Conservation (phyloP, 1,140 invertebrate species). For the Lepidostoma basale region DNA sequence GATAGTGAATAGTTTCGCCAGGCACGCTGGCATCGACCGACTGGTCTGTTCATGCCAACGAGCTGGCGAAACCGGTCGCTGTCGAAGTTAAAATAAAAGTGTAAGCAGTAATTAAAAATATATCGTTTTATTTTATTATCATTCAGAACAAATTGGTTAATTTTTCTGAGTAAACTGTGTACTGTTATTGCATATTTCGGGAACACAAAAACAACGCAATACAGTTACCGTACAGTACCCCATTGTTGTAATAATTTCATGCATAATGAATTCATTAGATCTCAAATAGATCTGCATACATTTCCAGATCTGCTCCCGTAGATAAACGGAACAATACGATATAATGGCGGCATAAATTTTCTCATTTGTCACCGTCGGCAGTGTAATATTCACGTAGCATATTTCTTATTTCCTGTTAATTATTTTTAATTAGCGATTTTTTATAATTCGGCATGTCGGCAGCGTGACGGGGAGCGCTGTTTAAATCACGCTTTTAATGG, state of each 20-base stretch:
- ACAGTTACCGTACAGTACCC: no score
- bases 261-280: slow-evolving; percentile 25
- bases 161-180: no score
- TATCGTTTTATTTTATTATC: no score
- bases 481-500: neutral
- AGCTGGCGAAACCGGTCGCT: no score
- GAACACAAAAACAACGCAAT: neutral
- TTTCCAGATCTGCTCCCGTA: slow-evolving; percentile 1
- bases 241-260: slow-evolving; percentile 25
- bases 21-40: no score
- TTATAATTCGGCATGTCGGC: slow-evolving; percentile 17
- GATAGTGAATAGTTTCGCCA: no score
- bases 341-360: slow-evolving; percentile 10
- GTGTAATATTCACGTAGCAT: slow-evolving; percentile 1
- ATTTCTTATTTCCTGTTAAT: slow-evolving; percentile 30
- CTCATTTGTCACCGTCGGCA: slow-evolving; percentile 16
- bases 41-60: no score
- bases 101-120: no score
- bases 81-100: no score
- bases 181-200: no score
- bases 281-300: slow-evolving; percentile 21
- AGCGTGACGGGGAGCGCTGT: neutral
- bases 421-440: slow-evolving; percentile 27
- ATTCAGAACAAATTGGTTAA: no score
- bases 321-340: slow-evolving; percentile 18